phyloP scores from a whole-genome alignment of 2,888 invertebrate genomes.

The Drosophila antonietae region DNA sequence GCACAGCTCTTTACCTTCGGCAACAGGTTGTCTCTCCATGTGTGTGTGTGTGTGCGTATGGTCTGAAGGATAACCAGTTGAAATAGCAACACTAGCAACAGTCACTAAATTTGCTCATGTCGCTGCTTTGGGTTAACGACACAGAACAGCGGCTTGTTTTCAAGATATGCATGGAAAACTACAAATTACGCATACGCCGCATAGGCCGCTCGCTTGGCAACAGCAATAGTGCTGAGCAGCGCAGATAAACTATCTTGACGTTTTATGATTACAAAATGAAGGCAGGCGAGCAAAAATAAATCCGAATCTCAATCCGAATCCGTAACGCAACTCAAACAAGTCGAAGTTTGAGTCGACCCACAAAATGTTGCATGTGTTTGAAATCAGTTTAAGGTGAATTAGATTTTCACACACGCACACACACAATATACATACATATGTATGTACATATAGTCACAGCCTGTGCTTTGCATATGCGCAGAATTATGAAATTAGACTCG shows the following conservation, averaged over 20 bases:
- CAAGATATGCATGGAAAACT: conserved; percentile 76
- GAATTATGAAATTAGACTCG: conserved; percentile 70
- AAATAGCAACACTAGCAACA: conserved; percentile 20
- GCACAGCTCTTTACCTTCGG: conserved; percentile 45
- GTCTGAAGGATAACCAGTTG: conserved; percentile 56
- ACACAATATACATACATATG: conserved; percentile 8
- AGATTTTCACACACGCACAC: conserved; percentile 65
- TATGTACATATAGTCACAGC: conserved; percentile 9
- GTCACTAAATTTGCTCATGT: conserved; percentile 31
- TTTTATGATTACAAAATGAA: conserved; percentile 56
- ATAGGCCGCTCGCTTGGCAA: conserved; percentile 48
- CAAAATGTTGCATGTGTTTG: conserved; percentile 48
- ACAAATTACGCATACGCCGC: conserved; percentile 76
- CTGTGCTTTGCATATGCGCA: conserved; percentile 49
- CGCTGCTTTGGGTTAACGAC: conserved; percentile 49
- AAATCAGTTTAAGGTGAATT: conserved; percentile 72
- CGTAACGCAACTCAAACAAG: conserved; percentile 28
- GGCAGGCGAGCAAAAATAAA: conserved; percentile 33
- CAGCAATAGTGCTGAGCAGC: conserved; percentile 16
- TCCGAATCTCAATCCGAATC: conserved; percentile 27
- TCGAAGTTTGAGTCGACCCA: conserved; percentile 35
- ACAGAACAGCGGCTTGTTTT: conserved; percentile 45
- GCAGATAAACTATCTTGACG: conserved; percentile 62
- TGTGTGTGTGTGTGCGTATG: conserved; percentile 14
- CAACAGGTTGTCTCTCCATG: conserved; percentile 20